Evolutionary conservation across 1,140 invertebrate genomes (phyloP).

Genomic region (Drosophila kikkawai): DNA sequence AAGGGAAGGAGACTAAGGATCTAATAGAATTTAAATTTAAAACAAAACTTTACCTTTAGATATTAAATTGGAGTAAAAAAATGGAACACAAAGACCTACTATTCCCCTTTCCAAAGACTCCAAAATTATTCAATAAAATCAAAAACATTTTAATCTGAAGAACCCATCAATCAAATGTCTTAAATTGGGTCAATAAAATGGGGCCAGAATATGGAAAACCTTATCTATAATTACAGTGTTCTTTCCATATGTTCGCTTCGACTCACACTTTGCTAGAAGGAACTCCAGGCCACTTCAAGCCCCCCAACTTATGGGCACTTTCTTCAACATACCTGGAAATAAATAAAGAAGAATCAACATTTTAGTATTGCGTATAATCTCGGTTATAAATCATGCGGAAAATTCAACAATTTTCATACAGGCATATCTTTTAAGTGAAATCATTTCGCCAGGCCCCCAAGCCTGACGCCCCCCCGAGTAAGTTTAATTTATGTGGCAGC

Average conservation of each 20-base stretch:
- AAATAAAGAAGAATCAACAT: slow-evolving; percentile 25
- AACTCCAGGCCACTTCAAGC: slow-evolving; percentile 16
- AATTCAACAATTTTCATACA: slow-evolving; percentile 4
- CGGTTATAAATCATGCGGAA: slow-evolving; percentile 32
- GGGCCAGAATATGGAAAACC: background rate
- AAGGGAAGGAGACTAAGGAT: too few species aligned
- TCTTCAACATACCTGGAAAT: slow-evolving; percentile 42
- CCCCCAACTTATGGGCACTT: slow-evolving; percentile 7
- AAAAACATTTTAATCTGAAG: background rate
- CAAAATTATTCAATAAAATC: background rate
- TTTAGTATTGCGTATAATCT: slow-evolving; percentile 28
- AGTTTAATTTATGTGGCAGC: slow-evolving; percentile 47
- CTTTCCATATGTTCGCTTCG: slow-evolving; percentile 8
- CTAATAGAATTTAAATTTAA: background rate
- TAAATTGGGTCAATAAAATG: slow-evolving; percentile 20
- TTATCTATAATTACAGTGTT: slow-evolving; percentile 11
- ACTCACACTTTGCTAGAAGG: slow-evolving; percentile 7
- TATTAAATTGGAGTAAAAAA: too few species aligned
- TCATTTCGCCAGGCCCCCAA: slow-evolving; percentile 3
- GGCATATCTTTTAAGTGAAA: slow-evolving; percentile 22
- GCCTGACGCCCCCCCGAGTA: slow-evolving; percentile 4
- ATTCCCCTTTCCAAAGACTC: background rate
- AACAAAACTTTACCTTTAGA: background rate
- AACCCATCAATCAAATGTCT: slow-evolving; percentile 34
- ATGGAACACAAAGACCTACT: too few species aligned